phyloP scores from a whole-genome alignment of 2,113 vertebrate genomes.

The Struthidea cinerea region DNA sequence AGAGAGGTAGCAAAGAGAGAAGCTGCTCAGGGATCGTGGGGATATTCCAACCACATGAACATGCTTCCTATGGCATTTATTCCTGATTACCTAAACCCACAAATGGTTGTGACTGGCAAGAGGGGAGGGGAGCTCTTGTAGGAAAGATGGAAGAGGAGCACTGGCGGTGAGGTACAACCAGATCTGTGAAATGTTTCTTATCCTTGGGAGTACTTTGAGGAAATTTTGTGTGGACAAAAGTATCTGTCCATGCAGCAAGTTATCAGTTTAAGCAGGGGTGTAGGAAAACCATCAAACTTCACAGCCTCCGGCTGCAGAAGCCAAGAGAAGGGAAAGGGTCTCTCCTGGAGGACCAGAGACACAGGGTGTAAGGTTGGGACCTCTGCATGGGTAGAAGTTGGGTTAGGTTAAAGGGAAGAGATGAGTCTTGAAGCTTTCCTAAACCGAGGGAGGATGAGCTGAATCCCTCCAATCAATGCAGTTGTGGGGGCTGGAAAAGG shows the following conservation, averaged over 20 bases:
- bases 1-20: neutral
- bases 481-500: accelerated
- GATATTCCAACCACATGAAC: neutral
- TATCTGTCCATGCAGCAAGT: neutral
- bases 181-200: neutral
- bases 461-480: neutral
- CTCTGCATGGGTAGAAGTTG: accelerated
- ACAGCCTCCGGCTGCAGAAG: neutral
- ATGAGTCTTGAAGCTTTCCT: neutral
- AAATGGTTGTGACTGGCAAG: neutral
- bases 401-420: neutral
- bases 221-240: neutral
- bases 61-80: neutral
- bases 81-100: neutral
- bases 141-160: neutral
- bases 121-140: neutral
- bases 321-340: neutral
- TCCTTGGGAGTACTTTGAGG: neutral
- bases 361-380: neutral
- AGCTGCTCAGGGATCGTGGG: neutral
- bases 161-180: neutral
- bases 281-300: neutral
- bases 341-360: neutral
- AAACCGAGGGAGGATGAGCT: neutral
- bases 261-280: neutral